Conservation (phyloP, 2,888 invertebrate species). For the Drosophila quinaria region DNA sequence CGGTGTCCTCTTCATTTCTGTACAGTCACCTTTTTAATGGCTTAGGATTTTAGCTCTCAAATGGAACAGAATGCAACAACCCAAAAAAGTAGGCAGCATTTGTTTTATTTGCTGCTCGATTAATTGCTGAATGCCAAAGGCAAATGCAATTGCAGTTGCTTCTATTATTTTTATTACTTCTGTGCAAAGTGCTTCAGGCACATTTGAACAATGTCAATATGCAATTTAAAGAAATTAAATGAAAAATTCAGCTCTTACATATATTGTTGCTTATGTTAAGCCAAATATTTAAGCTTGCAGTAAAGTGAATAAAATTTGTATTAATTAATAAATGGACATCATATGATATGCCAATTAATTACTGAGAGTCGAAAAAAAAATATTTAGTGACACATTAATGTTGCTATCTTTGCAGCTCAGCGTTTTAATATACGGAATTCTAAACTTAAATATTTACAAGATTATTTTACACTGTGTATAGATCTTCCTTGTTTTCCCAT, state of each 20-base stretch:
- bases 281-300: too few relatives aligned
- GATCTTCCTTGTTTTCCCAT: not conserved
- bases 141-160: constrained; percentile 2
- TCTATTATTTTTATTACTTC: not conserved
- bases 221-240: not conserved
- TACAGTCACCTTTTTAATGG: constrained; percentile 47
- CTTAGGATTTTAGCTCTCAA: constrained; percentile 13
- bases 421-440: too few relatives aligned
- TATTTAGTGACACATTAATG: too few relatives aligned
- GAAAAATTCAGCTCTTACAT: too few relatives aligned
- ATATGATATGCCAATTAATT: too few relatives aligned
- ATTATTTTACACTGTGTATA: not conserved
- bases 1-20: not conserved
- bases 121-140: constrained; percentile 32
- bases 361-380: too few relatives aligned
- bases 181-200: not conserved
- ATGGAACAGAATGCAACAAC: constrained; percentile 12
- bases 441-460: not conserved
- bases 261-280: too few relatives aligned
- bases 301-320: too few relatives aligned
- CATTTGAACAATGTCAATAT: not conserved
- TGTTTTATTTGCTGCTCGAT: constrained; percentile 21
- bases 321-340: too few relatives aligned
- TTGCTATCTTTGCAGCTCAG: too few relatives aligned
- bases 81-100: constrained; percentile 38